Percentiles rank a stretch among this genome's conserved stretches.
phyloP scores from a whole-genome alignment of 2,888 invertebrate species.

The Podotricha telesiphe region DNA sequence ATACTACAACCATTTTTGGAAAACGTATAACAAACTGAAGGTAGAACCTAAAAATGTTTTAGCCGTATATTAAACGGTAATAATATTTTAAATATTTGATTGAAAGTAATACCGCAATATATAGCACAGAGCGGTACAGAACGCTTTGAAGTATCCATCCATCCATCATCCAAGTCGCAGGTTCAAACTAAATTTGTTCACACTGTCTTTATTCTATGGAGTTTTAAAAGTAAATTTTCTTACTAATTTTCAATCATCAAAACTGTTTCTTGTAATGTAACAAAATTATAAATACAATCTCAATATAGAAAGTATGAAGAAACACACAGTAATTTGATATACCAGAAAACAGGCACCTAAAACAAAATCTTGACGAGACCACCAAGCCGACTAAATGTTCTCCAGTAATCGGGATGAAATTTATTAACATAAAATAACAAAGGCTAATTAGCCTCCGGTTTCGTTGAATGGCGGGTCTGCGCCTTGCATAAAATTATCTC shows the following conservation, averaged over 20 bases:
- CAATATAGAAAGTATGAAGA: background rate
- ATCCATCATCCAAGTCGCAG: background rate
- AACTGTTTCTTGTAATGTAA: background rate
- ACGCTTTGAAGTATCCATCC: too few species aligned
- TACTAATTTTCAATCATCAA: slow-evolving; percentile 9
- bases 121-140: too few species aligned
- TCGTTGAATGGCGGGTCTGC: slow-evolving; percentile 49
- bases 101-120: too few species aligned
- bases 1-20: too few species aligned
- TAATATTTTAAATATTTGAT: too few species aligned
- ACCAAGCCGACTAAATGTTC: slow-evolving; percentile 49
- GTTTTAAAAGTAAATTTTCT: slow-evolving; percentile 5
- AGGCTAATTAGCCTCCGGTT: slow-evolving; percentile 71
- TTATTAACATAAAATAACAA: slow-evolving; percentile 83
- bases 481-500: slow-evolving; percentile 63
- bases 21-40: too few species aligned
- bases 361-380: slow-evolving; percentile 19
- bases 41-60: too few species aligned
- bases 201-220: background rate
- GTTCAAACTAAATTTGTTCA: too few species aligned
- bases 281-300: slow-evolving; percentile 2
- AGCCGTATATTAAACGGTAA: too few species aligned
- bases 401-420: slow-evolving; percentile 63
- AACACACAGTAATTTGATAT: background rate
- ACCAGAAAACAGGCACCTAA: background rate